Percentiles rank a stretch among this genome's conserved stretches.
These are phyloP conservation scores for Ciconia nigra DNA, from an alignment of 2,797 vertebrate genomes.

Conservation along the genomic window DNA sequence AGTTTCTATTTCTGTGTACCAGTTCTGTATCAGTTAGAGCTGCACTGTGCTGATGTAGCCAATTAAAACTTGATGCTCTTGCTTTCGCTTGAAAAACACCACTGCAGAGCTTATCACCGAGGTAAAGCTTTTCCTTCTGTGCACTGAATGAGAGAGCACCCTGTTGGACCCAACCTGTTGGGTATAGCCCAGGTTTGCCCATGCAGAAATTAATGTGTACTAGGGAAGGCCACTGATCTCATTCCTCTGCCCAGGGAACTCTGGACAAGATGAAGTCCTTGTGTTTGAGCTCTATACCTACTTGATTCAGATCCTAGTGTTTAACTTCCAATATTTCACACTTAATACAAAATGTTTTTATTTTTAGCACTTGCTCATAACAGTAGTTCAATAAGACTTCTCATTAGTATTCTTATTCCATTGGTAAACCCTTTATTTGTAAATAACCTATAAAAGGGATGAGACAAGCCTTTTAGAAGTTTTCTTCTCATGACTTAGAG, in stretches of 20 bases:
- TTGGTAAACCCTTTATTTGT: not conserved
- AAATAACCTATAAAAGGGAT: not conserved
- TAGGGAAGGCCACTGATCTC: not conserved
- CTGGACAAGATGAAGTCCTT: not conserved
- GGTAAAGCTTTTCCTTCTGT: not conserved
- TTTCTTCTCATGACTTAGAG: not conserved
- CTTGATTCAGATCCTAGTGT: not conserved
- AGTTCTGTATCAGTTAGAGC: not conserved
- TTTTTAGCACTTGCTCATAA: not conserved
- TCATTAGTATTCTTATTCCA: not conserved
- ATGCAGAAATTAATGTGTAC: not conserved
- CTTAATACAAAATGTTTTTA: not conserved
- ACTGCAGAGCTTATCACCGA: not conserved
- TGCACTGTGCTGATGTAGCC: not conserved
- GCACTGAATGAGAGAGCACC: not conserved
- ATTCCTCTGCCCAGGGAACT: not conserved
- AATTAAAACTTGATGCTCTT: not conserved
- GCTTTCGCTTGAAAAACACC: not conserved
- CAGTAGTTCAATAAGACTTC: not conserved
- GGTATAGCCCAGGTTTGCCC: not conserved
- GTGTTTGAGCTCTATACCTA: not conserved
- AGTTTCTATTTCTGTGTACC: not conserved
- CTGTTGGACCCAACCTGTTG: not conserved
- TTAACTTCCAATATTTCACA: not conserved
- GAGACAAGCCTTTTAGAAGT: not conserved